Percentiles rank a stretch among this genome's conserved stretches.
Conservation (phyloP, 2,888 invertebrate genomes). For the Lottia scabra region DNA sequence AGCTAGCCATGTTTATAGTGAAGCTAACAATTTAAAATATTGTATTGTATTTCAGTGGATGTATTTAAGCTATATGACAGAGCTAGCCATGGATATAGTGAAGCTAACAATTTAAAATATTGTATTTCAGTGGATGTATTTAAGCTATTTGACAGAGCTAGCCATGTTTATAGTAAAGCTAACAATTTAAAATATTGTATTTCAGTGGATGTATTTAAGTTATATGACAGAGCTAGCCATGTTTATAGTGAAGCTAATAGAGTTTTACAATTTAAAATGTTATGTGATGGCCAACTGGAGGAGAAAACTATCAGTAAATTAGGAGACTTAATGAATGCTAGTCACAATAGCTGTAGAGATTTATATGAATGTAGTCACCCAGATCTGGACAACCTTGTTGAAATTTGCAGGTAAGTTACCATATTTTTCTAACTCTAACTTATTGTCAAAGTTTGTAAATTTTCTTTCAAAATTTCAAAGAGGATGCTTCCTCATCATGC, state of each 20-base stretch:
- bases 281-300: constrained; percentile 71
- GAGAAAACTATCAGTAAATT: constrained; percentile 70
- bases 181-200: constrained; percentile 49
- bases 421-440: too few species aligned
- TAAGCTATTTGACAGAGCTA: constrained; percentile 85
- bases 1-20: constrained; percentile 72
- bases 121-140: constrained; percentile 69
- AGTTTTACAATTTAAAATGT: constrained; percentile 81
- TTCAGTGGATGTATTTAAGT: constrained; percentile 74
- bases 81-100: constrained; percentile 85
- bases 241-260: constrained; percentile 86
- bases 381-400: constrained; percentile 85
- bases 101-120: constrained; percentile 74
- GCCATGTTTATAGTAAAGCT: constrained; percentile 88
- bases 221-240: constrained; percentile 88
- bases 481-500: background rate
- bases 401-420: constrained; percentile 74
- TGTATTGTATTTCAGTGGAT: constrained; percentile 67
- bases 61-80: constrained; percentile 82
- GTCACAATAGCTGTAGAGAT: constrained; percentile 86
- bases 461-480: background rate
- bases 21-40: constrained; percentile 50
- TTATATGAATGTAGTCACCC: constrained; percentile 95
- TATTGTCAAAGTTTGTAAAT: too few species aligned
- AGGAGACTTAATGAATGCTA: constrained; percentile 87